phyloP scores from a whole-genome alignment of 1,140 invertebrate genomes.

The Drosophila punjabiensis region DNA sequence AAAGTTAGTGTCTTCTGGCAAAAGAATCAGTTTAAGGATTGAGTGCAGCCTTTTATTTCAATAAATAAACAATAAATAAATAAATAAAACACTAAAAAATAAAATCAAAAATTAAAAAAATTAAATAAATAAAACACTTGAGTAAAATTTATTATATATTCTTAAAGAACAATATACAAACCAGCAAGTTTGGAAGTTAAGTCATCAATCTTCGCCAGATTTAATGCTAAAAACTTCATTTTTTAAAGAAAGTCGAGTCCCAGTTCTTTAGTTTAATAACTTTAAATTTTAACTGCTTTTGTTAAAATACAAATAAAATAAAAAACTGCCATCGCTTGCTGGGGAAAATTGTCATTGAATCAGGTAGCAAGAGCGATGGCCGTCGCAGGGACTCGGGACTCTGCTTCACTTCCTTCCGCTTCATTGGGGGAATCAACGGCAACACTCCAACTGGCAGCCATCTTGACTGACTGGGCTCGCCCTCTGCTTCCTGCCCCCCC shows the following conservation, averaged over 20 bases:
- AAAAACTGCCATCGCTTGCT: neutral
- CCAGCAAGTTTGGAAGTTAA: rapidly evolving
- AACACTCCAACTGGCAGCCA: constrained; percentile 63
- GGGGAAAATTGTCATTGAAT: constrained; percentile 55
- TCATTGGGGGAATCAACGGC: constrained; percentile 52
- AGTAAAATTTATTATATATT: neutral
- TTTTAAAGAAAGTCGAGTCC: neutral
- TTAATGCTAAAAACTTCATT: neutral
- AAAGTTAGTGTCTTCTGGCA: neutral
- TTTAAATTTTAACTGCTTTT: too few relatives aligned
- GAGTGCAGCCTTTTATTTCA: neutral
- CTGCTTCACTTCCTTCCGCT: constrained; percentile 49
- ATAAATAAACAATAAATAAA: neutral
- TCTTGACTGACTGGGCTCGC: constrained; percentile 66
- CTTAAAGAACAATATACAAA: neutral
- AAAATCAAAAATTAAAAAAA: neutral
- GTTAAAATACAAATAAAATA: neutral
- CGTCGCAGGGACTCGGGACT: constrained; percentile 34
- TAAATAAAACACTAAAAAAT: neutral
- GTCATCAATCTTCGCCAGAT: neutral
- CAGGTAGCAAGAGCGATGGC: constrained; percentile 48
- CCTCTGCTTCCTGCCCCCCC: neutral
- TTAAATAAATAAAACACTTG: neutral
- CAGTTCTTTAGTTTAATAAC: too few relatives aligned
- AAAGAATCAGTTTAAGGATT: neutral